Conservation (phyloP, 2,797 vertebrate species). For the Choloepus didactylus region DNA sequence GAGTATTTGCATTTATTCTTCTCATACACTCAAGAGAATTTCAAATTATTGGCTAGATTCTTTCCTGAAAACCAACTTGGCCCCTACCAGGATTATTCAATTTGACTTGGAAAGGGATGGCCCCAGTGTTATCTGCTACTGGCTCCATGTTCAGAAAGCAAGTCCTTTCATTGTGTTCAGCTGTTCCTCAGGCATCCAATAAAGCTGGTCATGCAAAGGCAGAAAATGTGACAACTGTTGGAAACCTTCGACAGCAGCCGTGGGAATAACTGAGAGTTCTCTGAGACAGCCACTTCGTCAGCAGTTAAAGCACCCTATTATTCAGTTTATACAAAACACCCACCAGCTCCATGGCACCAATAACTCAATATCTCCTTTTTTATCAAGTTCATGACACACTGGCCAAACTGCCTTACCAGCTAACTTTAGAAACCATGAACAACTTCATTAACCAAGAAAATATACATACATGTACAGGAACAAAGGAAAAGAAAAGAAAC, state of each 20-base stretch:
- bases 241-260: slow-evolving; percentile 48
- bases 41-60: neutral
- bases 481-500: neutral
- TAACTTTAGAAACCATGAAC: slow-evolving; percentile 49
- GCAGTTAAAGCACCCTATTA: slow-evolving; percentile 76
- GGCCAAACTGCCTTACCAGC: slow-evolving; percentile 33
- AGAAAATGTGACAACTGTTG: slow-evolving; percentile 80
- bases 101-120: neutral
- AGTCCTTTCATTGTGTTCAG: slow-evolving; percentile 75
- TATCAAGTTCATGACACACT: slow-evolving; percentile 24
- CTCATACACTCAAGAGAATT: neutral
- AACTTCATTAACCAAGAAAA: slow-evolving; percentile 21
- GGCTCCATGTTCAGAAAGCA: slow-evolving; percentile 46
- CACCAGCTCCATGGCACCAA: slow-evolving; percentile 79
- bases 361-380: slow-evolving; percentile 76
- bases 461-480: neutral
- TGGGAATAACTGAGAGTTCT: neutral
- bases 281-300: slow-evolving; percentile 43
- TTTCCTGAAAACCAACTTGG: slow-evolving; percentile 50
- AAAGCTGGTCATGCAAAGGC: slow-evolving; percentile 74
- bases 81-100: slow-evolving; percentile 40
- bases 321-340: slow-evolving; percentile 79
- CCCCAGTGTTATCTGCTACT: neutral
- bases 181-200: slow-evolving; percentile 76
- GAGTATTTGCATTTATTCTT: neutral